Base-by-base conservation (phyloP, 2,113 vertebrate genomes). In the Dasyprocta punctata region DNA sequence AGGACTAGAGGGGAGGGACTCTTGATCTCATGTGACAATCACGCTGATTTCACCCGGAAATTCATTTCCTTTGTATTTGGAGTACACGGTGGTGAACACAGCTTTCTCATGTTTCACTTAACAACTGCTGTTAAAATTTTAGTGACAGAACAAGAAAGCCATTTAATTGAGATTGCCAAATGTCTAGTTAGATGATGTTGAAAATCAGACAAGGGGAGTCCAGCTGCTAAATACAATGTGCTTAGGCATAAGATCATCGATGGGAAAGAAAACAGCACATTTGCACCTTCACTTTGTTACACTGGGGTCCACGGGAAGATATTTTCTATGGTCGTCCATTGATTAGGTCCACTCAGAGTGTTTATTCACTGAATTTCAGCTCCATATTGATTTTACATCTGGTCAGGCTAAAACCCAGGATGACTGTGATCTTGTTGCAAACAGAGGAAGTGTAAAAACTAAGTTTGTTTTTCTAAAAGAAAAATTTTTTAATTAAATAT, bases 71-170 rank as follows among this genome's bases (percentile, higher is more conserved):
- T 90, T 52, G 81, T 2, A 41, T 36, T 81, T 60, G 24, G 24
- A 85, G 36, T 13, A 10, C n/a, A 75, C 49, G 58, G 92, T 71
- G 36, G 67, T 71, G 81, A 94, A 22, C 63, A 73, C 13, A 49
- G 86, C 82, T 92, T 89, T 92, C 94, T 90, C 36, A 19, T 58
- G 7, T 82, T 52, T 92, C 47, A 54, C 65, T 94, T 85, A 87
- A 92, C 92, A 95, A 88, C 92, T 92, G 69, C 88, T 97, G 83
- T 90, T 95, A 92, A 93, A 61, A 94, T 89, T 61, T 78, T 71
- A 86, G 90, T 95, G 94, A 85, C 88, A 90, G 94, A 69, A 94
- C 65, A 88, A 92, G 77, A 92, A 95, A 78, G 69, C 20, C 69
- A 86, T 90, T 92, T 82, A 82, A 60, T 67, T 49, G 80, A 88